A percentile compares a stretch with the other conserved stretches of the same genome.
Evolutionary conservation across 1,140 invertebrate species (phyloP).

Genomic region (Radopholus similis): DNA sequence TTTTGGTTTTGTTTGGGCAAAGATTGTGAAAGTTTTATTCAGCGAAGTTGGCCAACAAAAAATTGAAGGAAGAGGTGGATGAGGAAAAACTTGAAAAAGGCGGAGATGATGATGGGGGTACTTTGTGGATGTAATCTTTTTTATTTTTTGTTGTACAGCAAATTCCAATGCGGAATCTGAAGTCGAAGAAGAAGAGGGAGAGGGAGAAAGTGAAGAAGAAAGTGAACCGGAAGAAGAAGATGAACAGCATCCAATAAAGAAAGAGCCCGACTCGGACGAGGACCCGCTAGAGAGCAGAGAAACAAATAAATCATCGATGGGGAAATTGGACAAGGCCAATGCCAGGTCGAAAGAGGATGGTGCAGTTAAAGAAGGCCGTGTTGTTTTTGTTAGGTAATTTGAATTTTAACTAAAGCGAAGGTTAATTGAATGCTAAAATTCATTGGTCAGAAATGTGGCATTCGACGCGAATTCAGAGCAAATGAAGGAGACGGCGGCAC

Average conservation of each 20-base stretch:
- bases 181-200: constrained; percentile 13
- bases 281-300: too few relatives aligned
- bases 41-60: not conserved
- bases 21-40: constrained; percentile 5
- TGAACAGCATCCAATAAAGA: not conserved
- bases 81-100: not conserved
- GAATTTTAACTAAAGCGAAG: not conserved
- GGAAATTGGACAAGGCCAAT: too few relatives aligned
- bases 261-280: not conserved
- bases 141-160: not conserved
- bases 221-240: constrained; percentile 32
- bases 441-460: constrained; percentile 40
- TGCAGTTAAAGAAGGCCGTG: constrained; percentile 37
- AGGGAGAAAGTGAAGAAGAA: constrained; percentile 11
- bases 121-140: not conserved
- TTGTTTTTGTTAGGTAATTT: constrained; percentile 38
- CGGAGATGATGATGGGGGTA: not conserved
- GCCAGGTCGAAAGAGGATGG: too few relatives aligned
- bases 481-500: constrained; percentile 33
- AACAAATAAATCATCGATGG: too few relatives aligned
- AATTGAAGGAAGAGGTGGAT: not conserved
- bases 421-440: not conserved
- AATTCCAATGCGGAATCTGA: constrained; percentile 1
- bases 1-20: not conserved
- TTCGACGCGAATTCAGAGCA: constrained; percentile 34